Base-by-base conservation (phyloP, 2,888 invertebrate genomes). In the Podotricha telesiphe region DNA sequence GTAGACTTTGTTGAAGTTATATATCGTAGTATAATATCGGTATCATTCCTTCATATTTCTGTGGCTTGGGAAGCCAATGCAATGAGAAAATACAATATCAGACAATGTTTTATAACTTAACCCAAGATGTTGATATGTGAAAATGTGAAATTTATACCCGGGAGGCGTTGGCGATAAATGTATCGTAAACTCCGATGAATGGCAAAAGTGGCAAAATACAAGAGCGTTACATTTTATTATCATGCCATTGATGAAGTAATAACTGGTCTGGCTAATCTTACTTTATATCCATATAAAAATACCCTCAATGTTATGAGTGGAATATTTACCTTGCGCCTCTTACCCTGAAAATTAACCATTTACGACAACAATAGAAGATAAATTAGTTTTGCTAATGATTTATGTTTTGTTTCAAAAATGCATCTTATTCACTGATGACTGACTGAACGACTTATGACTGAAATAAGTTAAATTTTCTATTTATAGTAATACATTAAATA, bases 101-200 rank as follows among this genome's bases (percentile, higher is more conserved):
- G 55, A 48, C 22, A 63, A 34, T 63, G 19, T 47, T 61, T 53
- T 67, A 51, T 19, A 61, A 50, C 47, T 0, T 19, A 55, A 62
- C 42, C 67, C 34, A 19, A 40, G 45, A 34, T 56, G 62, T 63
- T 56, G 63, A 68, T 68, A 40, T 66, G 66, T 50, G 34, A 48
- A 68, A 58, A 65, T 64, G 59, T 65, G 40, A 68, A 68, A 68
- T 51, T 51, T 56, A 59, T 58, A 51, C 45, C 42, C 64, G n/a
- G 37, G 64, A 34, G 56, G 20, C 34, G 20, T 40, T 28, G 15
- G 28, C 40, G 47, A 56, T 67, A 53, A 61, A 67, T 61, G 19
- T 63, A 56, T 37, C 63, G 37, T 68, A 68, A 67, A 63, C 63
- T 40, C 45, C 45, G 22, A 19, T 20, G 47, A 55, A 66, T 47